These are phyloP conservation scores for Hartigia nigra DNA, from an alignment of 2,888 invertebrate species.

Conservation along the genomic window DNA sequence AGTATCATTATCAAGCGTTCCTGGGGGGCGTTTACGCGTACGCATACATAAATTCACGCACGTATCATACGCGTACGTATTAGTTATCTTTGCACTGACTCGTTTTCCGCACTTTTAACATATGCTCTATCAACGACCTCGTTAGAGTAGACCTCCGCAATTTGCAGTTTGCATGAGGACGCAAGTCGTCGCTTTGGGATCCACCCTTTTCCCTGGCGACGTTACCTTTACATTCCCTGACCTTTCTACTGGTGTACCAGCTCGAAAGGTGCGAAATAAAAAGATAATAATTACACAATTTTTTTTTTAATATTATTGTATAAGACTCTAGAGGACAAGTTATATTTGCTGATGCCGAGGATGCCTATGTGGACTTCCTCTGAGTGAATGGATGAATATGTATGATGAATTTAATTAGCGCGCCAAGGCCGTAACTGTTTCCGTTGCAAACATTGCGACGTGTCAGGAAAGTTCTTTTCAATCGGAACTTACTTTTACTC, in stretches of 20 bases:
- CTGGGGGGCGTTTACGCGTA: constrained; percentile 26
- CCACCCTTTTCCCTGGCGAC: neutral
- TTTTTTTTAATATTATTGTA: neutral
- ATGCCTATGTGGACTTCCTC: constrained; percentile 44
- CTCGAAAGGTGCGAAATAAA: neutral
- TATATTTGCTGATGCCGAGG: neutral
- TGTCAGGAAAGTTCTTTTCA: neutral
- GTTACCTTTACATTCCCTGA: neutral
- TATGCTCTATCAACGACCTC: constrained; percentile 21
- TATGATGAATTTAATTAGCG: constrained; percentile 55
- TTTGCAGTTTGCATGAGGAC: neutral
- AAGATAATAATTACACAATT: neutral
- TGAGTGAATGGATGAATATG: constrained; percentile 52
- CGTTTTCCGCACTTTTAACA: neutral
- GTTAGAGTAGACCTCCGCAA: constrained; percentile 1
- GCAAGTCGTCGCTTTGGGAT: neutral
- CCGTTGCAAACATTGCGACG: constrained; percentile 31
- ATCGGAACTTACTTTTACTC: neutral
- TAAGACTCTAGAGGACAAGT: neutral
- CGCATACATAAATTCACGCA: constrained; percentile 22
- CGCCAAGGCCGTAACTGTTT: constrained; percentile 58
- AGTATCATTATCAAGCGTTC: neutral
- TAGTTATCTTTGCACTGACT: constrained; percentile 17
- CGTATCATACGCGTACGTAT: constrained; percentile 22
- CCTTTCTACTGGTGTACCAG: neutral